phyloP scores from a whole-genome alignment of 2,888 invertebrate genomes.

The Macaria liturata region DNA sequence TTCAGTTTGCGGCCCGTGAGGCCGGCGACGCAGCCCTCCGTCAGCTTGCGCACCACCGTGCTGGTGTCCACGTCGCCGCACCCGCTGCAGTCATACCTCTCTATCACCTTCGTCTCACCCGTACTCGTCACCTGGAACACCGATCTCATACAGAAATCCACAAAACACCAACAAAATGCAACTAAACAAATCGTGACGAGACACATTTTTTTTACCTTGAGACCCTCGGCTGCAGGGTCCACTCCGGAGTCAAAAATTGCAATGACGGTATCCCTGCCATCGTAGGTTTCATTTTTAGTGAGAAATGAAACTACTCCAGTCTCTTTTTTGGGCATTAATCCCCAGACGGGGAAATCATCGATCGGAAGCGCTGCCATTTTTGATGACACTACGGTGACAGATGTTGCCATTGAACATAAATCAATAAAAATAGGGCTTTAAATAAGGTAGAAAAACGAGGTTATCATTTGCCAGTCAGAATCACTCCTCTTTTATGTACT shows the following conservation, averaged over 20 bases:
- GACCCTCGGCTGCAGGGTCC: constrained; percentile 97
- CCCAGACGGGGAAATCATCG: constrained; percentile 91
- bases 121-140: constrained; percentile 90
- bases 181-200: constrained; percentile 74
- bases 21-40: constrained; percentile 91
- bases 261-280: constrained; percentile 95
- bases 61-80: constrained; percentile 98
- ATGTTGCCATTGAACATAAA: constrained; percentile 4
- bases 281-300: constrained; percentile 93
- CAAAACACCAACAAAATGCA: constrained; percentile 20
- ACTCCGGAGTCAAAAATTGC: constrained; percentile 99
- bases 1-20: constrained; percentile 94
- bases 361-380: constrained; percentile 82
- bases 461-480: not conserved
- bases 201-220: constrained; percentile 88
- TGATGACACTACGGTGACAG: constrained; percentile 63
- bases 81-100: constrained; percentile 97
- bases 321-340: constrained; percentile 96
- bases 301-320: constrained; percentile 95
- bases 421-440: not conserved
- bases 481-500: too few species aligned
- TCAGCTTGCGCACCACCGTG: constrained; percentile 70
- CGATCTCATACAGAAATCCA: constrained; percentile 31
- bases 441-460: not conserved
- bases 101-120: constrained; percentile 96